phyloP scores from a whole-genome alignment of 2,113 vertebrate genomes.

The Scopus umbretta region DNA sequence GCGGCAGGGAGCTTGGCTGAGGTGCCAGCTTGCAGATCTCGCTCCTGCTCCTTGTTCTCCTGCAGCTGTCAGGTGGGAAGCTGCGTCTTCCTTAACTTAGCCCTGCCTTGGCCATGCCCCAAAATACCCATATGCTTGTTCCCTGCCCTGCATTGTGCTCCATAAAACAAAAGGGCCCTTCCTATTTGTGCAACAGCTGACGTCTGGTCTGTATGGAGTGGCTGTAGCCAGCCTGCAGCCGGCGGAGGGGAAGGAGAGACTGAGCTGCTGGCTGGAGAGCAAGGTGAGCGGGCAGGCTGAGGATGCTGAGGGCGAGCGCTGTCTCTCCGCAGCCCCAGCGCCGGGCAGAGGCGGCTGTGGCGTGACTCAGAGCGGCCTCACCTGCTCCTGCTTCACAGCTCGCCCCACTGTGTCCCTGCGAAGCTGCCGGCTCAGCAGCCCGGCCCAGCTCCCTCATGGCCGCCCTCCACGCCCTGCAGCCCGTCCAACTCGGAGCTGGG shows the following conservation, averaged over 20 bases:
- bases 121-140: rapidly evolving
- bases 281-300: no score
- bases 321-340: background rate
- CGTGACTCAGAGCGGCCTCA: background rate
- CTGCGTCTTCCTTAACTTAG: background rate
- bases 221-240: background rate
- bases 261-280: background rate
- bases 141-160: background rate
- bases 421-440: slow-evolving; percentile 21
- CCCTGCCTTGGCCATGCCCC: background rate
- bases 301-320: background rate
- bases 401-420: rapidly evolving
- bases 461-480: background rate
- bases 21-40: background rate
- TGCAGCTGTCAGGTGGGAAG: background rate
- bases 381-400: background rate
- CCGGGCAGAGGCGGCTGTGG: rapidly evolving
- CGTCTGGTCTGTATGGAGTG: rapidly evolving
- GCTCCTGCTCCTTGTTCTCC: background rate
- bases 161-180: background rate
- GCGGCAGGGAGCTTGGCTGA: rapidly evolving
- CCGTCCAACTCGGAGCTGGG: rapidly evolving
- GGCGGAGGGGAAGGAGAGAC: background rate
- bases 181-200: background rate
- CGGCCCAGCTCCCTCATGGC: background rate